Evolutionary conservation across 2,888 invertebrate species (phyloP).

Genomic region (Hemicrepidius hirtus): DNA sequence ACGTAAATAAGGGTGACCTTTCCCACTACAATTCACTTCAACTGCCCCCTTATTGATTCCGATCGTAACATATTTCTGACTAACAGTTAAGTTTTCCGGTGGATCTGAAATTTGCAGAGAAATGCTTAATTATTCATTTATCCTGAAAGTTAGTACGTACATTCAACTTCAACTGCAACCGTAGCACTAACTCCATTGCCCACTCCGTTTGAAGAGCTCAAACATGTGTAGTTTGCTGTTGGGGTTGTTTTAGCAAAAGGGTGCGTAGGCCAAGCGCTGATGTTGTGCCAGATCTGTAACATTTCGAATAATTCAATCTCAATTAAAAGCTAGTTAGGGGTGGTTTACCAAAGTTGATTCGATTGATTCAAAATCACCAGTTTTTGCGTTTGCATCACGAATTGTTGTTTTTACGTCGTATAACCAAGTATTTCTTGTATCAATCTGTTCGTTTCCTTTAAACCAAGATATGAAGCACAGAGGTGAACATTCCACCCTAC

Average conservation of each 20-base stretch:
- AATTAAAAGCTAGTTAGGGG: not conserved
- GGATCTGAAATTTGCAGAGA: constrained; percentile 75
- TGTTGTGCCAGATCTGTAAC: constrained; percentile 86
- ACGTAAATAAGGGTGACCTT: constrained; percentile 82
- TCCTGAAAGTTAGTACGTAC: constrained; percentile 79
- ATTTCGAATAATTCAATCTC: not conserved
- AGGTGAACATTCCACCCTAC: constrained; percentile 93
- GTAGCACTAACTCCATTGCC: constrained; percentile 88
- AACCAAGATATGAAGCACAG: constrained; percentile 90
- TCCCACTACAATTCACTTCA: constrained; percentile 76
- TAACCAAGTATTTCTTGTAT: constrained; percentile 74
- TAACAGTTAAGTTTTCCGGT: constrained; percentile 90
- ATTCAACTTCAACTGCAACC: constrained; percentile 91
- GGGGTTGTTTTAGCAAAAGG: constrained; percentile 85
- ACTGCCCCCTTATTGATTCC: constrained; percentile 76
- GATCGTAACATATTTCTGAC: constrained; percentile 74
- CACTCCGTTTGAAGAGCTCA: constrained; percentile 84
- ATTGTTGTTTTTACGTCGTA: constrained; percentile 82
- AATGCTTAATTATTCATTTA: constrained; percentile 10
- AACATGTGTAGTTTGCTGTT: constrained; percentile 89
- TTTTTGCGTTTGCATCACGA: constrained; percentile 83
- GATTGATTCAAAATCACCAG: constrained; percentile 92
- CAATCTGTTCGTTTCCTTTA: constrained; percentile 84
- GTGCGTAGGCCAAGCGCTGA: constrained; percentile 87
- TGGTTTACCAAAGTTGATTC: constrained; percentile 85